Evolutionary conservation across 2,113 vertebrate species (phyloP), one percentile per base, ranked within the genome.

Genomic region (Heptranchias perlo): DNA sequence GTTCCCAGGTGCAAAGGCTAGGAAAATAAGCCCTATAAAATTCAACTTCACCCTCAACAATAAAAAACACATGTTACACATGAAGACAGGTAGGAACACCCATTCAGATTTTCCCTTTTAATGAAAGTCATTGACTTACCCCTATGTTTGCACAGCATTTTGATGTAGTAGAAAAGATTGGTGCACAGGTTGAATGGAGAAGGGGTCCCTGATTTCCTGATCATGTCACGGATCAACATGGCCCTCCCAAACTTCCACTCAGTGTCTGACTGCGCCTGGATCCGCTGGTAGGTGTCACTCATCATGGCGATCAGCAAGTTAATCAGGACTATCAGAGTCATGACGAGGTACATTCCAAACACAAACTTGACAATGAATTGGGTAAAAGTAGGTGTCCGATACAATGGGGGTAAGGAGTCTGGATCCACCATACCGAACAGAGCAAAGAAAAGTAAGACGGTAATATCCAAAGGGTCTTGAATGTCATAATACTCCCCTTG

Each of bases 191-290:
- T 97, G 94, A 97, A 97, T 0, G 97, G 97, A 7, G 97, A 97
- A 0, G 97, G 97, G 0, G 97, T 97, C 28, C 97, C 97, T 0
- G 97, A 97, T 84, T 97, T 97, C 82, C 96, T 96, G 96, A 96
- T 97, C 96, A 97, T 97, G 67, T 97, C 97, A 49, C 97, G 96
- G 86, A 97, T 97, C 52, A 97, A 96, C 64, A 97, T 96, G 44
- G 97, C 97, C 28, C 97, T 96, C 5, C 97, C 97, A 31, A 97
- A 97, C 96, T 97, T 97, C 97, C 97, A 97, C 96, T 97, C 97
- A 0, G 96, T 97, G 96, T 97, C 97, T 0, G 97, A 97, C 91
- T 97, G 97, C 10, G 97, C 97, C 96, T 97, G 97, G 96, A 97
- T 97, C 47, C 97, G 96, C 96, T 97, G 97, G 96, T 97, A 97